These are phyloP conservation scores for Formica exsecta DNA, from an alignment of 1,140 invertebrate species.

Conservation along the genomic window DNA sequence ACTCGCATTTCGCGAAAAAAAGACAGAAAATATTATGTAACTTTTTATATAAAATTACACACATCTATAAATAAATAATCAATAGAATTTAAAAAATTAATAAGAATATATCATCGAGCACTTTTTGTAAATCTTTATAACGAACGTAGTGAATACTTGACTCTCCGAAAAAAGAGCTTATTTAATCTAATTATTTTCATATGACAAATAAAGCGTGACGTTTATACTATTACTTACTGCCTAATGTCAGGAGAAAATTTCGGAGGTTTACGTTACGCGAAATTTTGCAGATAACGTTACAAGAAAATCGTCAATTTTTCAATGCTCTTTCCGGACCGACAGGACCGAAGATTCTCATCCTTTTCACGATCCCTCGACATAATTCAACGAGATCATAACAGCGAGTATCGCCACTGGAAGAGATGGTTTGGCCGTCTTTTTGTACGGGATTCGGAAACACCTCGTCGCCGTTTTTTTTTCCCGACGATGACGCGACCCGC, in stretches of 20 bases:
- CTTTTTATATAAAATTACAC: too few relatives aligned
- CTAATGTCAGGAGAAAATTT: not conserved
- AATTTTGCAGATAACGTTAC: not conserved
- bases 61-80: too few relatives aligned
- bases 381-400: slow-evolving; percentile 23
- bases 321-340: not conserved
- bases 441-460: not conserved
- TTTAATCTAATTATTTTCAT: not conserved
- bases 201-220: not conserved
- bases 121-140: not conserved
- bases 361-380: slow-evolving; percentile 25
- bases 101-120: not conserved
- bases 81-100: not conserved
- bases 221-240: slow-evolving; percentile 6
- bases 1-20: too few relatives aligned
- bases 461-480: not conserved
- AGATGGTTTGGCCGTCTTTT: not conserved
- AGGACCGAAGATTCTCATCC: not conserved
- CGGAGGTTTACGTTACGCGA: not conserved
- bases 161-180: not conserved
- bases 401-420: too few relatives aligned
- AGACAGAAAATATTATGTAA: too few relatives aligned
- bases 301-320: not conserved
- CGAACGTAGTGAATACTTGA: not conserved
- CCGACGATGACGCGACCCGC: not conserved